A percentile compares a stretch with the other conserved stretches of the same genome.
phyloP scores from a whole-genome alignment of 2,888 invertebrate species.

The Apotomis capreana region DNA sequence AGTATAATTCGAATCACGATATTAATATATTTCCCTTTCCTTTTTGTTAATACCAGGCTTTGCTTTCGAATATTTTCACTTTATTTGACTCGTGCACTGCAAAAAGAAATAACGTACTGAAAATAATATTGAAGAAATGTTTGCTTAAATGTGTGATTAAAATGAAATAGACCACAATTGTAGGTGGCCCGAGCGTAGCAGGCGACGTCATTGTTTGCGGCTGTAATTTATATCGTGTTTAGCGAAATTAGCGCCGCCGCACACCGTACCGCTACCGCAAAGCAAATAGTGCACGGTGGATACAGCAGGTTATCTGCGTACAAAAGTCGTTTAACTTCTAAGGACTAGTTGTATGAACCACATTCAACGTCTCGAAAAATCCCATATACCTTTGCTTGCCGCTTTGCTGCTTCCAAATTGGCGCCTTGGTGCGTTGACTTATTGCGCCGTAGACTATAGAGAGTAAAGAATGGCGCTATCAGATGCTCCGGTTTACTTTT shows the following conservation, averaged over 20 bases:
- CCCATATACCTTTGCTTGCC: too few species aligned
- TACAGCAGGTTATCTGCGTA: background rate
- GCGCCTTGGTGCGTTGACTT: too few species aligned
- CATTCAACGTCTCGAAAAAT: too few species aligned
- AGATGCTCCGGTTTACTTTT: too few species aligned
- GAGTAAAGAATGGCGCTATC: too few species aligned
- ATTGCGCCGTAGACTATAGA: too few species aligned
- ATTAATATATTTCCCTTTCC: too few species aligned
- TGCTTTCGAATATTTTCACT: background rate
- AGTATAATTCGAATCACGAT: too few species aligned
- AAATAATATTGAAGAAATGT: background rate
- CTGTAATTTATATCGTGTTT: slow-evolving; percentile 77
- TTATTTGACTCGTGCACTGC: background rate
- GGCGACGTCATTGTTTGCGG: slow-evolving; percentile 70
- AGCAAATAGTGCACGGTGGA: background rate
- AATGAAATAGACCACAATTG: slow-evolving; percentile 29
- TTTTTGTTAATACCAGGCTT: background rate
- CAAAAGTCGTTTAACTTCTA: background rate
- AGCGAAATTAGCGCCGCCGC: slow-evolving; percentile 69
- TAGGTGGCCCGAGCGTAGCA: slow-evolving; percentile 46
- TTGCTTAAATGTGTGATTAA: slow-evolving; percentile 14
- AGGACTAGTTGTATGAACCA: too few species aligned
- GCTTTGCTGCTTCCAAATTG: too few species aligned
- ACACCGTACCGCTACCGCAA: slow-evolving; percentile 43
- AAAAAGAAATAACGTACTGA: background rate